Percentiles rank a stretch among this genome's conserved stretches.
These are phyloP conservation scores for Hydriomena furcata DNA, from an alignment of 2,888 invertebrate genomes.

Conservation along the genomic window DNA sequence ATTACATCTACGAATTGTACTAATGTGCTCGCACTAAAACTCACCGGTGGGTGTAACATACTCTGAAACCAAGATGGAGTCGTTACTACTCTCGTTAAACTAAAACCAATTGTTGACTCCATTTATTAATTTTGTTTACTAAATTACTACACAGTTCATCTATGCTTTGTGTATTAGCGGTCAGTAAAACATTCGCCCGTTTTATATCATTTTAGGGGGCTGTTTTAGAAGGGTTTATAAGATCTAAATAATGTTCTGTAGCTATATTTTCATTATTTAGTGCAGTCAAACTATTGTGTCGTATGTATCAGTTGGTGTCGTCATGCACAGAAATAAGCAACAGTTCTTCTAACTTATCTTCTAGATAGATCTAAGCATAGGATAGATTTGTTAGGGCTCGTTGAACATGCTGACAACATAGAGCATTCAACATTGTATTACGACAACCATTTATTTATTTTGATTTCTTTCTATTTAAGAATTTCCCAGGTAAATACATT, in stretches of 20 bases:
- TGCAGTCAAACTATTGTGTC: conserved; percentile 15
- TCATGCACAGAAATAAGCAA: conserved; percentile 38
- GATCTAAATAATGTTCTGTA: too few species aligned
- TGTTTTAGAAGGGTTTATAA: too few species aligned
- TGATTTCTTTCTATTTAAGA: background rate
- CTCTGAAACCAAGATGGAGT: conserved; percentile 83
- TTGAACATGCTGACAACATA: conserved; percentile 74
- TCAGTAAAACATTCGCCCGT: conserved; percentile 10
- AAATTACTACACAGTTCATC: conserved; percentile 37
- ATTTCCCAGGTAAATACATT: conserved; percentile 1
- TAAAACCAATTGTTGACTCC: conserved; percentile 79
- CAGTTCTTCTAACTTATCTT: conserved; percentile 28
- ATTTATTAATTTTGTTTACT: conserved; percentile 62
- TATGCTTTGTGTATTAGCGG: background rate
- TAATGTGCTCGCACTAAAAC: conserved; percentile 74
- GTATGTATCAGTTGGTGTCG: conserved; percentile 16
- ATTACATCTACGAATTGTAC: conserved; percentile 35
- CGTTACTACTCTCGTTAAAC: conserved; percentile 73
- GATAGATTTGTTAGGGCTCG: conserved; percentile 46
- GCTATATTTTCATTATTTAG: conserved; percentile 3
- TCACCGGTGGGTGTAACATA: conserved; percentile 83
- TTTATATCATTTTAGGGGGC: background rate
- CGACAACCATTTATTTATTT: conserved; percentile 14
- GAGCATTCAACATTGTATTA: conserved; percentile 48
- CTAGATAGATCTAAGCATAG: conserved; percentile 36